phyloP scores from a whole-genome alignment of 2,113 vertebrate genomes.

The Meleagris gallopavo region DNA sequence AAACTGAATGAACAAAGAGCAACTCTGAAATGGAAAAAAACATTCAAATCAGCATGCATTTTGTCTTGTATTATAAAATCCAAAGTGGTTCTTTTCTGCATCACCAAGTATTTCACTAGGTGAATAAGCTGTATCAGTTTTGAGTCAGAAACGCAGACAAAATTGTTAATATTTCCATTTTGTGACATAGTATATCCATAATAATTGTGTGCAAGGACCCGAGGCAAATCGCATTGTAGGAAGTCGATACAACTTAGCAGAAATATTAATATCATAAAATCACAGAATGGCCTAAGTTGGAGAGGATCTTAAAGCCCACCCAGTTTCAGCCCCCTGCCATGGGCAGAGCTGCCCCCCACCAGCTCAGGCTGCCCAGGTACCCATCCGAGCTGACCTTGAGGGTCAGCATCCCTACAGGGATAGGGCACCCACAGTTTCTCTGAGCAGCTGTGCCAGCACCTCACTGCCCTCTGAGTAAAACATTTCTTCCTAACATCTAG shows the following conservation, averaged over 20 bases:
- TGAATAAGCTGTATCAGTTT: neutral
- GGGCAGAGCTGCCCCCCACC: too few relatives aligned
- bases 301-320: too few relatives aligned
- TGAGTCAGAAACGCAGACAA: neutral
- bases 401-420: too few relatives aligned
- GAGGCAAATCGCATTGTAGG: neutral
- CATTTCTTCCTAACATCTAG: too few relatives aligned
- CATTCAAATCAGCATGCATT: neutral
- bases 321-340: too few relatives aligned
- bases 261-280: neutral
- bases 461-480: too few relatives aligned
- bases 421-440: too few relatives aligned
- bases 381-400: too few relatives aligned
- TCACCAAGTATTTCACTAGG: neutral
- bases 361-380: too few relatives aligned
- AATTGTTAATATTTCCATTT: neutral
- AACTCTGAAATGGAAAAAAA: slow-evolving; percentile 1
- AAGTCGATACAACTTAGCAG: neutral
- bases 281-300: too few relatives aligned
- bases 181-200: neutral
- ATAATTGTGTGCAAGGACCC: neutral
- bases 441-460: too few relatives aligned
- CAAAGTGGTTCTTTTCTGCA: neutral
- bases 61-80: neutral
- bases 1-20: neutral